A percentile compares a stretch with the other conserved stretches of the same genome.
phyloP scores from a whole-genome alignment of 2,113 vertebrate genomes.

The Emydocephalus ijimae region DNA sequence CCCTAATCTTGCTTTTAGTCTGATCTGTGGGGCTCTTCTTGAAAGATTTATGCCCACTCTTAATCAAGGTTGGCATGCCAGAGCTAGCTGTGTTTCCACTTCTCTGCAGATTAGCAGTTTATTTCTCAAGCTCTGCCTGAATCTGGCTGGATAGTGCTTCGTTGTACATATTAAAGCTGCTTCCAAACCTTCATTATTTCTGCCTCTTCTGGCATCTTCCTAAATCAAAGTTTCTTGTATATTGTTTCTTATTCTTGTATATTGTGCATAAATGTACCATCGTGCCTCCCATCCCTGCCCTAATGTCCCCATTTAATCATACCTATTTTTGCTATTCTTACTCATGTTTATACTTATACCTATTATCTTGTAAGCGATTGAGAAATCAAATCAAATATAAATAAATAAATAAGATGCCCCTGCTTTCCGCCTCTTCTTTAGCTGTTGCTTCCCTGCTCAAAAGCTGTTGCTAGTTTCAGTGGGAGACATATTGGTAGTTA shows the following conservation, averaged over 20 bases:
- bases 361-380: too few relatives aligned
- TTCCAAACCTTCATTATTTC: background rate
- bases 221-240: background rate
- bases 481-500: background rate
- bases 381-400: too few relatives aligned
- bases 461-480: background rate
- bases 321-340: too few relatives aligned
- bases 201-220: background rate
- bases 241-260: too few relatives aligned
- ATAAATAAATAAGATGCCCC: background rate
- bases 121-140: background rate
- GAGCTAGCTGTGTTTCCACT: background rate
- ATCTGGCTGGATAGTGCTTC: background rate
- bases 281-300: too few relatives aligned
- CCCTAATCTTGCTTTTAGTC: background rate
- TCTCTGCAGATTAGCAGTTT: background rate
- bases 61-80: background rate
- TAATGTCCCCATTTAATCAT: too few relatives aligned
- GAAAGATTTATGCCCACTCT: background rate
- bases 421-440: background rate
- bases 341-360: too few relatives aligned
- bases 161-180: background rate
- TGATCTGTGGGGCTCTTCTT: background rate
- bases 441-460: background rate
- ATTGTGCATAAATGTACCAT: too few relatives aligned